Evolutionary conservation across 2,888 invertebrate species (phyloP).

Genomic region (Physocephala rufipes): DNA sequence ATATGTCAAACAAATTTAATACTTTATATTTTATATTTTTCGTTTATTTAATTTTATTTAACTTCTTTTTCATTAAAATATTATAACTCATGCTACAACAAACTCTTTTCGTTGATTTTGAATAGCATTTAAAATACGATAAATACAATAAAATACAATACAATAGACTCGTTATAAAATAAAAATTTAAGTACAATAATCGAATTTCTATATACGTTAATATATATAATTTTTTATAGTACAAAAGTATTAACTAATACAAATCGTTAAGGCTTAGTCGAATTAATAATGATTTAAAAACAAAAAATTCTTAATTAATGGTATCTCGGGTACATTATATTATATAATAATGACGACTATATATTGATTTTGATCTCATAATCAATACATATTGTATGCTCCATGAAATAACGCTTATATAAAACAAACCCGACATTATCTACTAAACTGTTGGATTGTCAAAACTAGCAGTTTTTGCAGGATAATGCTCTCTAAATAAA

Average conservation of each 20-base stretch:
- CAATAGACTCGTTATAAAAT: constrained; percentile 15
- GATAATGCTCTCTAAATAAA: no score
- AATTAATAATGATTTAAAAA: constrained; percentile 25
- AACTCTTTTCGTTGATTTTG: neutral
- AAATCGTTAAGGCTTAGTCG: constrained; percentile 23
- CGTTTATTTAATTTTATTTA: neutral
- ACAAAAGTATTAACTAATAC: constrained; percentile 38
- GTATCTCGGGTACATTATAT: constrained; percentile 10
- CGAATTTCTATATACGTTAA: constrained; percentile 5
- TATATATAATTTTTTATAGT: constrained; percentile 33
- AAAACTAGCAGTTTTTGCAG: no score
- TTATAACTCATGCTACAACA: constrained; percentile 1
- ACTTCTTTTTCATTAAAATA: neutral
- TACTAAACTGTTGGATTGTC: no score
- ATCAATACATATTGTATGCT: constrained; percentile 1
- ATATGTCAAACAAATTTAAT: neutral
- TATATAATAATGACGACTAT: constrained; percentile 41
- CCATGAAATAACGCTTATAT: no score
- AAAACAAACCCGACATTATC: no score
- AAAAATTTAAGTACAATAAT: constrained; percentile 27
- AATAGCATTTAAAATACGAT: constrained; percentile 6
- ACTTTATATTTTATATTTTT: constrained; percentile 3
- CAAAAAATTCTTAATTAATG: constrained; percentile 2
- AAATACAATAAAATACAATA: neutral
- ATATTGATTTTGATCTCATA: neutral